A percentile compares a stretch with the other conserved stretches of the same genome.
Evolutionary conservation across 2,797 vertebrate species (phyloP).

Genomic region (Anguilla obscura): DNA sequence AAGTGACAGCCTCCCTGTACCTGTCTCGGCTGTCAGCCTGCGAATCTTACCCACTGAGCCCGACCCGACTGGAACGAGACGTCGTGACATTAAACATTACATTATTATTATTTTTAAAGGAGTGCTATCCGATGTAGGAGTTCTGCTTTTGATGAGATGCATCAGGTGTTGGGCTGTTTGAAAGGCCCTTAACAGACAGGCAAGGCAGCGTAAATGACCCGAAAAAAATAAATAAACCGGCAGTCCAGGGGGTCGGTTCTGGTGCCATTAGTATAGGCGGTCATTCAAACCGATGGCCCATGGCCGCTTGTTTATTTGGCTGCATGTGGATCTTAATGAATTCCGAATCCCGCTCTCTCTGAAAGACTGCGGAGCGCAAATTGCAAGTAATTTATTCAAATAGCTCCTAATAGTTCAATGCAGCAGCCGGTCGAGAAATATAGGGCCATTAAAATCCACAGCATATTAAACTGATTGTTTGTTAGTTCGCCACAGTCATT

Average conservation of each 20-base stretch:
- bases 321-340: slow-evolving; percentile 8
- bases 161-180: neutral
- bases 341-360: slow-evolving; percentile 12
- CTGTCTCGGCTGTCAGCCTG: neutral
- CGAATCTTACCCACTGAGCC: neutral
- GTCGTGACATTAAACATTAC: neutral
- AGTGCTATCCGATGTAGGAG: neutral
- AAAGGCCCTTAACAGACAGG: neutral
- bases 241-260: neutral
- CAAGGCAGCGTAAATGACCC: neutral
- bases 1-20: neutral
- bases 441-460: slow-evolving; percentile 34
- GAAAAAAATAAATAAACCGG: neutral
- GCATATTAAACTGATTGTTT: slow-evolving; percentile 41
- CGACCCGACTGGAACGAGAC: neutral
- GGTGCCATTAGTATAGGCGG: slow-evolving; percentile 3
- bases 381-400: slow-evolving; percentile 36
- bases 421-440: slow-evolving; percentile 34
- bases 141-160: neutral
- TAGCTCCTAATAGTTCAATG: slow-evolving; percentile 39
- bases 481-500: slow-evolving; percentile 38
- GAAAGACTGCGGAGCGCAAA: slow-evolving; percentile 36
- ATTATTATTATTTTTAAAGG: neutral
- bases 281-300: slow-evolving; percentile 9
- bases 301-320: neutral